Base-by-base conservation (phyloP, 2,113 vertebrate species). In the Prolemur simus region DNA sequence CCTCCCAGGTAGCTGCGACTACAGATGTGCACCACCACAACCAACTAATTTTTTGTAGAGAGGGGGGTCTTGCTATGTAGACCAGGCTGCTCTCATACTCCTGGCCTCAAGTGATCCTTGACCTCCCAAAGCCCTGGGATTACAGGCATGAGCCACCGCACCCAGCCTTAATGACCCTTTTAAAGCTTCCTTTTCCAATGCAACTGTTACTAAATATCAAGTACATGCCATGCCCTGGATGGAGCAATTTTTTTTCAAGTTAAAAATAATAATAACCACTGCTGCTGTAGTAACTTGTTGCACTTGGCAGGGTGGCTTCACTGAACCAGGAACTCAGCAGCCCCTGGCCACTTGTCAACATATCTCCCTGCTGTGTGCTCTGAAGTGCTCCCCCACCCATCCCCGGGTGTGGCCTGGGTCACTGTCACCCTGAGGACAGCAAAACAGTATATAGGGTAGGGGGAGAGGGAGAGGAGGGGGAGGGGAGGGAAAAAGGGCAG, bases 171-270 rank as follows among this genome's bases (percentile, higher is more conserved):
- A 95, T 73, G 88, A 85, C 71, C 58, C 64, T 95, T 94, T 95
- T 64, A 96, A 97, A 86, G 84, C 90, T 60, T 52, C 49, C 52
- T 96, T 94, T 93, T 90, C 58, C 76, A 94, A 56, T 92, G 68
- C 93, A 42, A 15, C 32, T 81, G 52, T 60, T 89, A 94, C 49
- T 18, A 45, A 82, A 71, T 87, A 37, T 69, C 80, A 76, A 92
- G 47, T 87, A 39, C 47, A 81, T 18, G 23, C 60, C 27, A 49
- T 66, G 76, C 81, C 80, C 83, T 77, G 81, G 27, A n/a, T 94
- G 66, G 47, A 88, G 87, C 45, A 71, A 63, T 60, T 47, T 89
- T 92, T 82, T 68, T 78, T 54, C 49, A 76, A 54, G 69, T 34
- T 39, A 52, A 83, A 81, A 89, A 80, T 89, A 80, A 63, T 77